A percentile compares a stretch with the other conserved stretches of the same genome.
phyloP scores from a whole-genome alignment of 2,113 vertebrate genomes.

The Siniperca chuatsi region DNA sequence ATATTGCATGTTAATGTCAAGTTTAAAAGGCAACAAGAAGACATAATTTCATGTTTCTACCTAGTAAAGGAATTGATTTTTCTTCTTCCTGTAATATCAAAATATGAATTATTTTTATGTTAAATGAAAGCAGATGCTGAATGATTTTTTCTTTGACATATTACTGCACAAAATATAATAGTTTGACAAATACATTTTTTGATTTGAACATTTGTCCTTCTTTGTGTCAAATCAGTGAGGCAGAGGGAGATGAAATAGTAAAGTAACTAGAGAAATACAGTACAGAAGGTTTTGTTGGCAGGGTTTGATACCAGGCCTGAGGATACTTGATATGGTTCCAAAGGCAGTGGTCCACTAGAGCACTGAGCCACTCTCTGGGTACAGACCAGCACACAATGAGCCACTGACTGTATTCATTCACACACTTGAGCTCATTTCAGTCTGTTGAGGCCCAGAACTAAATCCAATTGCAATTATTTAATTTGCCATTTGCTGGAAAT shows the following conservation, averaged over 20 bases:
- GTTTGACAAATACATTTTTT: neutral
- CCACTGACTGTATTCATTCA: slow-evolving; percentile 23
- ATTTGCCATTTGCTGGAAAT: slow-evolving; percentile 58
- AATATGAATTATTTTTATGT: neutral
- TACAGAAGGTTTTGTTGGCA: slow-evolving; percentile 68
- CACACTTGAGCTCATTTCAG: slow-evolving; percentile 27
- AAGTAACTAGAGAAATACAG: slow-evolving; percentile 23
- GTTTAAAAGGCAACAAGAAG: slow-evolving; percentile 9
- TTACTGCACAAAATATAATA: neutral
- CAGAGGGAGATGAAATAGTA: slow-evolving; percentile 32
- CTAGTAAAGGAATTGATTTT: neutral
- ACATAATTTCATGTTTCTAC: neutral
- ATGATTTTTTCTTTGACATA: neutral
- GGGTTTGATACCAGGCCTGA: slow-evolving; percentile 54
- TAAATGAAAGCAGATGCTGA: neutral
- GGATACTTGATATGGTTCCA: slow-evolving; percentile 64
- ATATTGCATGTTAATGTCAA: slow-evolving; percentile 13
- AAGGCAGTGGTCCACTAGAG: slow-evolving; percentile 53
- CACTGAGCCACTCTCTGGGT: slow-evolving; percentile 44
- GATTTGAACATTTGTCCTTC: slow-evolving; percentile 20
- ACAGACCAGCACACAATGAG: slow-evolving; percentile 40
- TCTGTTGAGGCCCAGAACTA: slow-evolving; percentile 14
- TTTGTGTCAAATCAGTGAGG: slow-evolving; percentile 11
- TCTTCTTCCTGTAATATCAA: neutral
- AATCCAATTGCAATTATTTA: slow-evolving; percentile 57